Percentiles rank a stretch among this genome's conserved stretches.
These are phyloP conservation scores for Pseudonaja textilis DNA, from an alignment of 2,113 vertebrate genomes.

Conservation along the genomic window DNA sequence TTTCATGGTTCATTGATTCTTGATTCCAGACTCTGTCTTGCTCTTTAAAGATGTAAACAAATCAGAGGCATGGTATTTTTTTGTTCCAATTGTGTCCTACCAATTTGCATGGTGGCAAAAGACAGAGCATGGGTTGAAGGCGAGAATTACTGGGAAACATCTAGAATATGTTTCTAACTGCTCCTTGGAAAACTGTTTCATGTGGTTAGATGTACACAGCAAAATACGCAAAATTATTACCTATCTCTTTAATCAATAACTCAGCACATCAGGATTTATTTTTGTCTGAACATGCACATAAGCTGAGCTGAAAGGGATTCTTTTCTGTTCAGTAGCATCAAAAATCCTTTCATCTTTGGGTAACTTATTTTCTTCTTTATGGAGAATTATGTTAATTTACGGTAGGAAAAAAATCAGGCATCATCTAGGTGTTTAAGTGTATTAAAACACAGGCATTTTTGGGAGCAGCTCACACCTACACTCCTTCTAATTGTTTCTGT, in stretches of 20 bases:
- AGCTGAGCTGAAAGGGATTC: neutral
- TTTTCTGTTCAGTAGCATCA: neutral
- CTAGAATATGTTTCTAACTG: neutral
- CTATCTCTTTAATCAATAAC: neutral
- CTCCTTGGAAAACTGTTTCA: neutral
- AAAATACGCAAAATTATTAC: neutral
- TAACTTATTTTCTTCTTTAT: neutral
- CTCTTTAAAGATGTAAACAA: neutral
- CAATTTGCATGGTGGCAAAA: neutral
- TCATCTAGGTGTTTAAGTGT: neutral
- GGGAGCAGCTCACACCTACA: neutral
- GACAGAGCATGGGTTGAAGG: neutral
- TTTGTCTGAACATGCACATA: neutral
- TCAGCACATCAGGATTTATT: no score
- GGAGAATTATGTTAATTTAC: neutral
- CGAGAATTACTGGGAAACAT: neutral
- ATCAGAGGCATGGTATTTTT: neutral
- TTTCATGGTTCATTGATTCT: neutral
- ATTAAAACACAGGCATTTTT: neutral
- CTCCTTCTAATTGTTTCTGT: neutral
- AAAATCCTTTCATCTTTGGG: neutral
- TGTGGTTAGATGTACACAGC: neutral
- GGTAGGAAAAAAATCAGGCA: neutral
- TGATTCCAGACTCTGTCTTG: neutral
- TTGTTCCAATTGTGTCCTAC: neutral